Evolutionary conservation across 2,797 vertebrate genomes (phyloP), one percentile per base, ranked within the genome.

Genomic region (Rhinichthys osculus): DNA sequence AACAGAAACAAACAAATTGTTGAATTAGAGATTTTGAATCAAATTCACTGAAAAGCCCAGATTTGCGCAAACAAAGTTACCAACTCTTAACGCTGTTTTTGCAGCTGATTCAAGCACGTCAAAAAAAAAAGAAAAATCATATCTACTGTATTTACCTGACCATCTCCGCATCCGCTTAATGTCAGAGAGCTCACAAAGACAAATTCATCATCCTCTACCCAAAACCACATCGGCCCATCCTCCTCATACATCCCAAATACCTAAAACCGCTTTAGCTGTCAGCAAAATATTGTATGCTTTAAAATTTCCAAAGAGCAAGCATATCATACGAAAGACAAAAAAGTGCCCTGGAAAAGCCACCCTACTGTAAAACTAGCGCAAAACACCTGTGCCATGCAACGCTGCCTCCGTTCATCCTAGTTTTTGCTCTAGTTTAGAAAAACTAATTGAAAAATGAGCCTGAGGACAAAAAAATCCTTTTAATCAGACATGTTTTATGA

Each of bases 151-250:
- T 91, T 89, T 66, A 73, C 64, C 89, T 92, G 81, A 64, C 52
- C 89, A 92, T 83, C 67, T 71, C 93, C 89, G 85, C 88, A 91
- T 91, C 91, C 90, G 78, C 85, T 81, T 82, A 88, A 90, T 88
- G 78, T 84, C 92, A 89, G 70, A 90, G 73, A 86, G 66, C 85
- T 67, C 87, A 93, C 84, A 85, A 88, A 70, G 92, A 93, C 30
- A 92, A 92, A 93, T 89, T 90, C 91, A 92, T 90, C 87, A 74
- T 72, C 52, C 16, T 83, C 79, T 23, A 70, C 47, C 17, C 74
- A 85, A 71, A 70, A 72, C 52, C 38, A 30, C 23, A 82, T 38
- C 16, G 3, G 10, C 64, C 59, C 9, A 30, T 19, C 16, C 62
- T 27, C 7, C 62, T 72, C 50, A n/a, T 59, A 14, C 33, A 57